These are phyloP conservation scores for Ennomos erosarius DNA, from an alignment of 2,888 invertebrate genomes.

Conservation along the genomic window DNA sequence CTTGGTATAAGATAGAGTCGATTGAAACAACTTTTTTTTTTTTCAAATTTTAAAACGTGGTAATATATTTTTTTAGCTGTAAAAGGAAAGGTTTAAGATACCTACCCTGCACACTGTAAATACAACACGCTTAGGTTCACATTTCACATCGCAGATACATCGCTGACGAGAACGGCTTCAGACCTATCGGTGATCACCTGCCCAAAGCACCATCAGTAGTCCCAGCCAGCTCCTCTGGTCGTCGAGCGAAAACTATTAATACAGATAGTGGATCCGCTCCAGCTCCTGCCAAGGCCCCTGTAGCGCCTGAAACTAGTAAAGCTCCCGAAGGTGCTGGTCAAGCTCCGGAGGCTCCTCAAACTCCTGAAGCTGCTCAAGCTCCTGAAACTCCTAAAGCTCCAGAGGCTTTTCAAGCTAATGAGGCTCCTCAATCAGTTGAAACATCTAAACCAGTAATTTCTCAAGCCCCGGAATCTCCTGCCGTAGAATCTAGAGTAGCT, in stretches of 20 bases:
- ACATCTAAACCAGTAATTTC: background rate
- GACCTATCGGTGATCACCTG: constrained; percentile 85
- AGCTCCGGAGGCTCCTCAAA: constrained; percentile 2
- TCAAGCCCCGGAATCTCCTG: constrained; percentile 2
- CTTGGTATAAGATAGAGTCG: too few species aligned
- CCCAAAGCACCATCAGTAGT: constrained; percentile 39
- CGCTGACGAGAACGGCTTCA: constrained; percentile 90
- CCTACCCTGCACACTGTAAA: too few species aligned
- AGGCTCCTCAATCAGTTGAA: background rate
- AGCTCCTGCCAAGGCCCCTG: constrained; percentile 22
- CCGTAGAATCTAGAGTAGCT: constrained; percentile 21
- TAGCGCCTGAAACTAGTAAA: constrained; percentile 8
- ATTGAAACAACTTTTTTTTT: too few species aligned
- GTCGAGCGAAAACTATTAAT: constrained; percentile 50
- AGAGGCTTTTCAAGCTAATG: background rate
- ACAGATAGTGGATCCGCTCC: constrained; percentile 50
- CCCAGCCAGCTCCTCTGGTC: constrained; percentile 11
- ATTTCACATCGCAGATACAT: constrained; percentile 78
- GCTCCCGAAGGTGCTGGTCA: background rate
- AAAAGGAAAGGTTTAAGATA: too few species aligned
- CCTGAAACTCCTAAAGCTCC: constrained; percentile 3
- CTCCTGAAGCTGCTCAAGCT: background rate
- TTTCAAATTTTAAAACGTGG: too few species aligned
- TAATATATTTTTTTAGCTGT: too few species aligned
- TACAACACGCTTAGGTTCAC: background rate